Percentiles rank a stretch among this genome's conserved stretches.
Evolutionary conservation across 2,888 invertebrate genomes (phyloP).

Genomic region (Drosophila mimetica): DNA sequence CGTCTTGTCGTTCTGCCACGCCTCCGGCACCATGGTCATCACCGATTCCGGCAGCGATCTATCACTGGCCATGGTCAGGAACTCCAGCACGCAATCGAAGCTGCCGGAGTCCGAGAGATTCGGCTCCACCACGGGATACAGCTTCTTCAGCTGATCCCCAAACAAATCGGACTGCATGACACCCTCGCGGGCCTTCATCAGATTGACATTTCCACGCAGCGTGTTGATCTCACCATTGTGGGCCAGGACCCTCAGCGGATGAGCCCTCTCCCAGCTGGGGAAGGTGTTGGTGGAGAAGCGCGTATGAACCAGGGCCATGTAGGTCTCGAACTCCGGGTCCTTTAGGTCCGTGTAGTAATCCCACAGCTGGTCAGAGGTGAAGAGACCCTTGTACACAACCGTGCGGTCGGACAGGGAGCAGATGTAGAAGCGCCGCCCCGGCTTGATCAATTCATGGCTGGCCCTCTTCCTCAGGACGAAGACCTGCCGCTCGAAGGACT

Average conservation of each 20-base stretch:
- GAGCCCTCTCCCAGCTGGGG: slow-evolving; percentile 99
- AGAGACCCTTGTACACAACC: slow-evolving; percentile 98
- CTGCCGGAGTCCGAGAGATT: slow-evolving; percentile 99
- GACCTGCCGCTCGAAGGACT: slow-evolving; percentile 87
- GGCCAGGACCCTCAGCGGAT: slow-evolving; percentile 95
- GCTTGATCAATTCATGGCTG: slow-evolving; percentile 93
- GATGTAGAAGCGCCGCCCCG: slow-evolving; percentile 96
- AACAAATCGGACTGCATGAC: slow-evolving; percentile 95
- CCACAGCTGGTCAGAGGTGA: slow-evolving; percentile 96
- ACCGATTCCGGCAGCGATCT: slow-evolving; percentile 97
- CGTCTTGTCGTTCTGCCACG: slow-evolving; percentile 97
- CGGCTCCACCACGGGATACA: slow-evolving; percentile 98
- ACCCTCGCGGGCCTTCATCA: slow-evolving; percentile 99
- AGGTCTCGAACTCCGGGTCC: slow-evolving; percentile 94
- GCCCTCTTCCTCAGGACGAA: slow-evolving; percentile 97
- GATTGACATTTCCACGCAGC: slow-evolving; percentile 98
- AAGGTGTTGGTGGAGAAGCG: slow-evolving; percentile 99
- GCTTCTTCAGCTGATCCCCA: slow-evolving; percentile 91
- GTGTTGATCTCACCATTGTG: slow-evolving; percentile 99
- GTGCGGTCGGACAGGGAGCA: slow-evolving; percentile 96
- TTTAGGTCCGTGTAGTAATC: slow-evolving; percentile 89
- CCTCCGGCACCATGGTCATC: slow-evolving; percentile 99
- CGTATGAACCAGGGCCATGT: slow-evolving; percentile 98
- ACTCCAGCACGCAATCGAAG: slow-evolving; percentile 98
- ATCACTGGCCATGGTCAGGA: slow-evolving; percentile 96